A percentile compares a stretch with the other conserved stretches of the same genome.
Evolutionary conservation across 2,888 invertebrate species (phyloP).

Genomic region (Tenthredo amoena): DNA sequence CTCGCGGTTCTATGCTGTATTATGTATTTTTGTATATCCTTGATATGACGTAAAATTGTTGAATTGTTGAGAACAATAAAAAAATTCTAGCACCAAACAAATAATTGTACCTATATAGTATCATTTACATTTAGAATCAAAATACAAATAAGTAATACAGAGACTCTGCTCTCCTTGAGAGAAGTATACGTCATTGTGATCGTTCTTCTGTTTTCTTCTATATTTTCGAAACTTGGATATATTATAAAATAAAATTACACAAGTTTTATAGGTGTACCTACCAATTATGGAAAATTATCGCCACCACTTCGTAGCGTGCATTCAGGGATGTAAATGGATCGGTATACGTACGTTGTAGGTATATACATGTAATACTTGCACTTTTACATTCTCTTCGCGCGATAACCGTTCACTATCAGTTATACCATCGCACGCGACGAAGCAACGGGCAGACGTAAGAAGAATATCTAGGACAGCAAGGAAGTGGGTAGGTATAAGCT

Average conservation of each 20-base stretch:
- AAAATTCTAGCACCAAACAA: neutral
- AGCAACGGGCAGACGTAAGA: neutral
- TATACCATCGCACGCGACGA: neutral
- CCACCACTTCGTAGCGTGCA: neutral
- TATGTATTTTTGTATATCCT: neutral
- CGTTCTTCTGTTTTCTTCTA: neutral
- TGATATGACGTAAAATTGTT: neutral
- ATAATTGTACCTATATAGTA: neutral
- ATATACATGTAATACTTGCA: neutral
- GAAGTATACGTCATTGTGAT: too few species aligned
- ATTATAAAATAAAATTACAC: too few species aligned
- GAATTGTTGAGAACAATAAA: neutral
- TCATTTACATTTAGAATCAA: too few species aligned
- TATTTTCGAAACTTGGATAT: too few species aligned
- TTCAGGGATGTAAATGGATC: neutral
- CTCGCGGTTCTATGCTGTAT: neutral
- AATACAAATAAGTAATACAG: too few species aligned
- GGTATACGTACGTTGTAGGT: neutral
- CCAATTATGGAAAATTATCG: neutral
- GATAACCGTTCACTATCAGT: slow-evolving; percentile 6
- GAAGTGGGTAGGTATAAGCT: neutral
- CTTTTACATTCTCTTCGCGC: neutral
- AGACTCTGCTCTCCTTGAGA: too few species aligned
- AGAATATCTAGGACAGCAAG: neutral
- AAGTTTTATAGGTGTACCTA: neutral